Conservation (phyloP, 2,888 invertebrate genomes). For the Luffia ferchaultella region DNA sequence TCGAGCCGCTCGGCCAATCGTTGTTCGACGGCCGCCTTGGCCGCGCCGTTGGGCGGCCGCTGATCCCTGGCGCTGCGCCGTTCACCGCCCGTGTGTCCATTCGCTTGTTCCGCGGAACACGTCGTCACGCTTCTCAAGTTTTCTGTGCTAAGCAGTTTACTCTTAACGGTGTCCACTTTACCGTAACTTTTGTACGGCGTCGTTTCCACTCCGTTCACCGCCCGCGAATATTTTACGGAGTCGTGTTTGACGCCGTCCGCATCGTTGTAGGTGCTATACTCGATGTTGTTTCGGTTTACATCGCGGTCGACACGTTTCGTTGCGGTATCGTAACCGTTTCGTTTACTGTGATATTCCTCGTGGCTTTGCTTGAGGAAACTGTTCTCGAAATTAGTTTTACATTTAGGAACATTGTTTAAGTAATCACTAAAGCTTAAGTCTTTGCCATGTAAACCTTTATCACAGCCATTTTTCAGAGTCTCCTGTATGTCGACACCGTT, state of each 20-base stretch:
- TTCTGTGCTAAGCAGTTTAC: conserved; percentile 58
- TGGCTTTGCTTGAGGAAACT: conserved; percentile 56
- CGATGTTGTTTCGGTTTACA: conserved; percentile 49
- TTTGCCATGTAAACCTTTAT: conserved; percentile 59
- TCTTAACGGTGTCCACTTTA: conserved; percentile 58
- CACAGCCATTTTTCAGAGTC: conserved; percentile 60
- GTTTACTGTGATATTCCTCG: conserved; percentile 53
- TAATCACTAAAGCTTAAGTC: conserved; percentile 55
- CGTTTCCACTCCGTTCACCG: conserved; percentile 59
- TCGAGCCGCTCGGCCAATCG: conserved; percentile 58
- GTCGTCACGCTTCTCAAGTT: conserved; percentile 58
- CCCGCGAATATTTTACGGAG: conserved; percentile 61
- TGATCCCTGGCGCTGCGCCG: conserved; percentile 41
- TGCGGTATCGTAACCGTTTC: conserved; percentile 47
- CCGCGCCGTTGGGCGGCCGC: conserved; percentile 48
- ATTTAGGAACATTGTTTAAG: conserved; percentile 62
- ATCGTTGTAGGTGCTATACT: conserved; percentile 52
- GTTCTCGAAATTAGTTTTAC: conserved; percentile 60
- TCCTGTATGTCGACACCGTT: conserved; percentile 56
- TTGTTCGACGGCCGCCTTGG: conserved; percentile 52
- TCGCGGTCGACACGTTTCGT: conserved; percentile 52
- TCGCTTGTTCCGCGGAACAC: conserved; percentile 54
- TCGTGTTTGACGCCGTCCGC: conserved; percentile 55
- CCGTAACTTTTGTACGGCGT: conserved; percentile 58
- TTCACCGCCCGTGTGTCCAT: conserved; percentile 41